Percentiles rank a stretch among this genome's conserved stretches.
These are phyloP conservation scores for Troides aeacus DNA, from an alignment of 2,888 invertebrate species.

Conservation along the genomic window DNA sequence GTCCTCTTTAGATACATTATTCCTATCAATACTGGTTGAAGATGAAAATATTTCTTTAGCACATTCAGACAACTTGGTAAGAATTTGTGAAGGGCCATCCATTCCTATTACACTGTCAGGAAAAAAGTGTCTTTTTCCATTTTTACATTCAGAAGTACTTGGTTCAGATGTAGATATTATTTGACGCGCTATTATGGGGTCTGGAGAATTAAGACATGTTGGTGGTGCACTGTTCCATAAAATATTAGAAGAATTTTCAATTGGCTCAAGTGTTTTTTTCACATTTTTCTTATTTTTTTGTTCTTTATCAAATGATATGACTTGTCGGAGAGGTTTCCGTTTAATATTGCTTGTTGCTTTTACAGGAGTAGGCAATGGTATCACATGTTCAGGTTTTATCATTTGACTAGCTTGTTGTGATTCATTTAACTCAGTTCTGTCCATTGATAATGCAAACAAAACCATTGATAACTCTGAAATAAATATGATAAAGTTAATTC, in stretches of 20 bases:
- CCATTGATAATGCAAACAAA: conserved; percentile 95
- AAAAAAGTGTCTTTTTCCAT: conserved; percentile 67
- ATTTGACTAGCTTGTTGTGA: conserved; percentile 71
- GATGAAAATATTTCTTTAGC: conserved; percentile 77
- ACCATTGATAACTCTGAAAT: conserved; percentile 90
- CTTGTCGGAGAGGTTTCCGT: conserved; percentile 70
- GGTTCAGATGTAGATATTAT: conserved; percentile 67
- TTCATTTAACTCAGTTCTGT: conserved; percentile 89
- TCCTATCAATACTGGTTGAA: conserved; percentile 68
- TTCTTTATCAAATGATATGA: conserved; percentile 76
- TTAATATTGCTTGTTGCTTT: conserved; percentile 64
- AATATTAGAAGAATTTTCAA: conserved; percentile 45
- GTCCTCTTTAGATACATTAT: conserved; percentile 62
- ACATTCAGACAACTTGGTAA: conserved; percentile 70
- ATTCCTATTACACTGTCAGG: conserved; percentile 70
- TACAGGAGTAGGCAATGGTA: conserved; percentile 83
- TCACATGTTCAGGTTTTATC: conserved; percentile 83
- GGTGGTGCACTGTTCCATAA: conserved; percentile 81
- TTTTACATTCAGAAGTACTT: conserved; percentile 67
- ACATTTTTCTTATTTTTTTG: conserved; percentile 43
- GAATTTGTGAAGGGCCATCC: conserved; percentile 72
- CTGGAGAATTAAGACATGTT: conserved; percentile 82
- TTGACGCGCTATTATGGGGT: conserved; percentile 56
- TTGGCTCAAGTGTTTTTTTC: conserved; percentile 42
- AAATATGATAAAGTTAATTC: conserved; percentile 30